Evolutionary conservation across 2,113 vertebrate genomes (phyloP).

Genomic region (Cranoglanis bouderius): DNA sequence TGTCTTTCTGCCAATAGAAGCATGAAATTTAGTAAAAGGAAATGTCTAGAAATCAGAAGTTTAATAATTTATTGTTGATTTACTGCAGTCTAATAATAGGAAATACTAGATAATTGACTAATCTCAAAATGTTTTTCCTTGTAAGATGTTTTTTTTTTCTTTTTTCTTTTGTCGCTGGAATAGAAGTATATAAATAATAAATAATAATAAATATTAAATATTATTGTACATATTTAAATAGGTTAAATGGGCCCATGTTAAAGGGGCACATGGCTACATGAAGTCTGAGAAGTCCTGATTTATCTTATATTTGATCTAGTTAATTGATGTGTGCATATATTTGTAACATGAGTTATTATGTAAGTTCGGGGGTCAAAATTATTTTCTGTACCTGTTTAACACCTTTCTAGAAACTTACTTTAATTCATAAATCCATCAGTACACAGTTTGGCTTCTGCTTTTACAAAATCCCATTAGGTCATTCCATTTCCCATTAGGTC

Average conservation of each 20-base stretch:
- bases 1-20: no score
- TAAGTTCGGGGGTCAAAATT: neutral
- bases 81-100: neutral
- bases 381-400: neutral
- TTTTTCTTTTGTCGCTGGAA: neutral
- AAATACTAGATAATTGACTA: neutral
- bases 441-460: neutral
- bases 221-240: neutral
- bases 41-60: neutral
- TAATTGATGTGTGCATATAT: neutral
- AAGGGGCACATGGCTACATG: neutral
- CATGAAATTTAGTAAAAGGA: neutral
- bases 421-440: constrained; percentile 5
- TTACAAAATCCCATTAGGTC: neutral
- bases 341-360: neutral
- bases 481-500: neutral
- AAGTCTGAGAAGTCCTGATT: neutral
- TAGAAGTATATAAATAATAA: neutral
- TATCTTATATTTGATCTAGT: neutral
- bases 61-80: neutral
- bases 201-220: neutral
- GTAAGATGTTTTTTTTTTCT: neutral
- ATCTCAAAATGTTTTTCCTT: no score
- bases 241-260: neutral
- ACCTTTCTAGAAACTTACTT: neutral